phyloP scores from a whole-genome alignment of 2,888 invertebrate species.

The Hipparchia semele region DNA sequence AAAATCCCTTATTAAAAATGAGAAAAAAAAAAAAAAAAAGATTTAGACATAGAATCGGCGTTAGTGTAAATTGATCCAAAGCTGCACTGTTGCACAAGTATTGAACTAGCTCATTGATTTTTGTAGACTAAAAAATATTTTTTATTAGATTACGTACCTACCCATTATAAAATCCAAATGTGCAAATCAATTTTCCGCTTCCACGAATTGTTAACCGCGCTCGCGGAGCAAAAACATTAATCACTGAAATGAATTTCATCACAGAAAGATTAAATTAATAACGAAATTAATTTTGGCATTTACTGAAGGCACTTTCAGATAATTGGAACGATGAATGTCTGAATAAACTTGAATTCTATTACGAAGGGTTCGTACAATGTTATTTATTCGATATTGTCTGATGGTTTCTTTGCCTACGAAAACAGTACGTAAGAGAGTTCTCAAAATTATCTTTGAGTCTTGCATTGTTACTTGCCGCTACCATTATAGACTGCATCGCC shows the following conservation, averaged over 20 bases:
- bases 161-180: conserved; percentile 7
- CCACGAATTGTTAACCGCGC: conserved; percentile 9
- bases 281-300: conserved; percentile 19
- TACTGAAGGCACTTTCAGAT: conserved; percentile 14
- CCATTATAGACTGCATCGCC: too few relatives aligned
- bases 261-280: conserved; percentile 20
- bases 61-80: background rate
- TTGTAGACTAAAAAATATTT: background rate
- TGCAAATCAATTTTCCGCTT: conserved; percentile 13
- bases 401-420: too few relatives aligned
- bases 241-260: conserved; percentile 18
- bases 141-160: too few relatives aligned
- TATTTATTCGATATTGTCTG: too few relatives aligned
- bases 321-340: conserved; percentile 16
- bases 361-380: background rate
- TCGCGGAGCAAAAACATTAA: conserved; percentile 16
- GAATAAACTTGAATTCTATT: background rate
- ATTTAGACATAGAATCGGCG: background rate
- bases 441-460: too few relatives aligned
- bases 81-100: too few relatives aligned
- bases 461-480: too few relatives aligned
- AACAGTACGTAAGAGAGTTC: too few relatives aligned
- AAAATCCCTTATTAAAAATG: too few relatives aligned
- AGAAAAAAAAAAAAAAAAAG: too few relatives aligned
- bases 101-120: background rate